Evolutionary conservation across 1,140 invertebrate genomes (phyloP).

Genomic region (Pachypeltis micranthus): DNA sequence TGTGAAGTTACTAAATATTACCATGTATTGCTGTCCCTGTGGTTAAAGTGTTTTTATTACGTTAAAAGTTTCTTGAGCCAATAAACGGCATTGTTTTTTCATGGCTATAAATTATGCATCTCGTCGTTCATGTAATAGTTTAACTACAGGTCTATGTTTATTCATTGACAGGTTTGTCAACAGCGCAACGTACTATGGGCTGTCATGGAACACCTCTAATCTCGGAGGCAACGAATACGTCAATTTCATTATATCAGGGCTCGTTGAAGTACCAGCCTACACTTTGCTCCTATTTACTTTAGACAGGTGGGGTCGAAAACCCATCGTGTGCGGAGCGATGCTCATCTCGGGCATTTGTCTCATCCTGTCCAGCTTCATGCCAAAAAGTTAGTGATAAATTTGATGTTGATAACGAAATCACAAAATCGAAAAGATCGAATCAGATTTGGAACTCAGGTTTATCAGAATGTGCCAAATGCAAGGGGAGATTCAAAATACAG

Average conservation of each 20-base stretch:
- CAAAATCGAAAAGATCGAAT: background rate
- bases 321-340: conserved; percentile 56
- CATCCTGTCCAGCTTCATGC: conserved; percentile 45
- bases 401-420: background rate
- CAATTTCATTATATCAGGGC: conserved; percentile 62
- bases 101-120: no score
- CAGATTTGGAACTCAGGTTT: no score
- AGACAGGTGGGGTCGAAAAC: conserved; percentile 57
- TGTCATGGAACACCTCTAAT: conserved; percentile 65
- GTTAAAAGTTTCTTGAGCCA: no score
- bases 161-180: conserved; percentile 53
- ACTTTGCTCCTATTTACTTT: conserved; percentile 54
- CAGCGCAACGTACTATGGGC: conserved; percentile 66
- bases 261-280: conserved; percentile 68
- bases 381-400: conserved; percentile 36
- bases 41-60: no score
- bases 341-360: conserved; percentile 50
- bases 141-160: no score
- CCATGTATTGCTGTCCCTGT: no score
- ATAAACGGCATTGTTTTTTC: no score
- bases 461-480: no score
- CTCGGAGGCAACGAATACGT: conserved; percentile 59
- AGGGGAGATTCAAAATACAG: no score
- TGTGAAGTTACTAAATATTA: no score
- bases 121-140: no score